Conservation (phyloP, 2,113 vertebrate species). For the Fulmarus glacialis region DNA sequence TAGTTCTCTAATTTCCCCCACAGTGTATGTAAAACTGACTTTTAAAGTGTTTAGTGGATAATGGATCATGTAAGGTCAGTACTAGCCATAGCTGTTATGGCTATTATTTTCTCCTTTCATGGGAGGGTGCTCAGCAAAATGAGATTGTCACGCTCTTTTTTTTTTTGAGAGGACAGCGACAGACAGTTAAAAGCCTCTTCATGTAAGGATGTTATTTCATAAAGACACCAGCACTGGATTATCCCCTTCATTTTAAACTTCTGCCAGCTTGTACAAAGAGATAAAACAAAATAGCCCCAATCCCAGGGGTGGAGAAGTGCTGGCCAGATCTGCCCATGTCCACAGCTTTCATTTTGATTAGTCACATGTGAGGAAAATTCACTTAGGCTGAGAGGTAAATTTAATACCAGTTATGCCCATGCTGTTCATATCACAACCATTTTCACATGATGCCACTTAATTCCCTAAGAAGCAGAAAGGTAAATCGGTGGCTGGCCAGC, state of each 20-base stretch:
- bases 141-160: constrained; percentile 84
- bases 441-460: constrained; percentile 96
- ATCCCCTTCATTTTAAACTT: constrained; percentile 89
- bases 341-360: constrained; percentile 96
- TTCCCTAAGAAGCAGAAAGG: constrained; percentile 91
- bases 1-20: constrained; percentile 72
- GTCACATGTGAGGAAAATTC: constrained; percentile 93
- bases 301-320: constrained; percentile 85
- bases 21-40: constrained; percentile 83
- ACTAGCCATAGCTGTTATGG: constrained; percentile 77
- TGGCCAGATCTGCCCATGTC: constrained; percentile 87
- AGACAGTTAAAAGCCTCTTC: constrained; percentile 90
- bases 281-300: constrained; percentile 90
- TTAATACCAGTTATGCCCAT: constrained; percentile 94
- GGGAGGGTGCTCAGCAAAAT: constrained; percentile 84
- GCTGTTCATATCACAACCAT: constrained; percentile 97
- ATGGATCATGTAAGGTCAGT: constrained; percentile 84
- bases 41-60: constrained; percentile 83
- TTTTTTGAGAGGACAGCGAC: constrained; percentile 78
- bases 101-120: constrained; percentile 85
- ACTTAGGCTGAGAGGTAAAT: constrained; percentile 92
- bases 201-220: constrained; percentile 89
- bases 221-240: constrained; percentile 88
- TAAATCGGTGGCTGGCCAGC: constrained; percentile 86
- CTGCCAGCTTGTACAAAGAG: constrained; percentile 88